Evolutionary conservation across 2,797 vertebrate genomes (phyloP).

Genomic region (Darevskia nairensis): DNA sequence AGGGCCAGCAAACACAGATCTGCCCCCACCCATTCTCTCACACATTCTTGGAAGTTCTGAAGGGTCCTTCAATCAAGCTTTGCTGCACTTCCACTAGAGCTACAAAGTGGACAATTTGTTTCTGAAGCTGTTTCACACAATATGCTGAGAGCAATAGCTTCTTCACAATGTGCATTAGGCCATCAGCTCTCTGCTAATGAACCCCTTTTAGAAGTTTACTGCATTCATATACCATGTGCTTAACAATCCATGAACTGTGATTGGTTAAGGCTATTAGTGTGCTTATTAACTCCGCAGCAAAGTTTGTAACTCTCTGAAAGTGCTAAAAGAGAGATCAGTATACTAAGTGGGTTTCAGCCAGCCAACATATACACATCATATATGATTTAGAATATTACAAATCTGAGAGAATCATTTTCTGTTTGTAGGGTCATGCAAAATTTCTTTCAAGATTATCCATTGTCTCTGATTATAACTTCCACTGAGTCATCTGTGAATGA

Average conservation of each 20-base stretch:
- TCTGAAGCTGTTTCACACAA: not conserved
- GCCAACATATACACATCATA: constrained; percentile 1
- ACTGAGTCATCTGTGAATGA: not conserved
- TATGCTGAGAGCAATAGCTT: not conserved
- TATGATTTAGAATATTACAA: not conserved
- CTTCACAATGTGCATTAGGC: constrained; percentile 19
- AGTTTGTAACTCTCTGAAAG: constrained; percentile 18
- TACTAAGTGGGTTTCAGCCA: constrained; percentile 30
- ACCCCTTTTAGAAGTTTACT: not conserved
- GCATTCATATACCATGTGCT: constrained; percentile 15
- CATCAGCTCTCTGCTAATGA: not conserved
- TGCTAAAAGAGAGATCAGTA: constrained; percentile 33
- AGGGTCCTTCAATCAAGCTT: not conserved
- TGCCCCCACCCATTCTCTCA: too few relatives aligned
- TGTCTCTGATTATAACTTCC: not conserved
- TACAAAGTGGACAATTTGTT: constrained; percentile 2
- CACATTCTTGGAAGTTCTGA: not conserved
- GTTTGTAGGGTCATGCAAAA: not conserved
- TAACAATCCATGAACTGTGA: constrained; percentile 34
- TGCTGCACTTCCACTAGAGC: not conserved
- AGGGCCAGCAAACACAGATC: not conserved
- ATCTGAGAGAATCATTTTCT: not conserved
- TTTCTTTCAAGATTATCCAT: not conserved
- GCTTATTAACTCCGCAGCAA: constrained; percentile 27
- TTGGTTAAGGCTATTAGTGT: constrained; percentile 24